A percentile compares a stretch with the other conserved stretches of the same genome.
Evolutionary conservation across 2,113 vertebrate genomes (phyloP).

Genomic region (Anser brachyrhynchus): DNA sequence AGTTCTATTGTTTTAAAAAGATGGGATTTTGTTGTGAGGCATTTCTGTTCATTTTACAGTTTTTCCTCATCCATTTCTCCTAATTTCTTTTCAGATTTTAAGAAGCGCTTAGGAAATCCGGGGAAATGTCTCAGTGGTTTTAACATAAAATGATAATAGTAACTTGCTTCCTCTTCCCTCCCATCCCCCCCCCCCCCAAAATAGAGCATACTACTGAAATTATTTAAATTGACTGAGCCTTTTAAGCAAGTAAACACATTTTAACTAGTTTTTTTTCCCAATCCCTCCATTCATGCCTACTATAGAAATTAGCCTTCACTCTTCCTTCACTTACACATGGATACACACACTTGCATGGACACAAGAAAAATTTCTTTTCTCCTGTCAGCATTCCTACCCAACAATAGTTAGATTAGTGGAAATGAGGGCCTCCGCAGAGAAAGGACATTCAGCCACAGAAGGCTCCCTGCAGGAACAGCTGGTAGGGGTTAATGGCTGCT

Average conservation of each 20-base stretch:
- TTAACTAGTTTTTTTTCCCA: conserved; percentile 98
- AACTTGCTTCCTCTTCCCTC: conserved; percentile 65
- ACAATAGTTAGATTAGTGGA: conserved; percentile 99
- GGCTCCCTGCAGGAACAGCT: conserved; percentile 99
- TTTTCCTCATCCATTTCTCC: background rate
- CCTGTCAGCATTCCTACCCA: conserved; percentile 99
- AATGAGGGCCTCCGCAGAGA: conserved; percentile 98
- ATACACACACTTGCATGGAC: conserved; percentile 99
- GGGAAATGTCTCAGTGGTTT: conserved; percentile 57
- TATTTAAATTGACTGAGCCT: conserved; percentile 87
- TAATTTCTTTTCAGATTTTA: background rate
- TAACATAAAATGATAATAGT: conserved; percentile 76
- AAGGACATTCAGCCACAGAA: conserved; percentile 99
- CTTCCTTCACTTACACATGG: conserved; percentile 99
- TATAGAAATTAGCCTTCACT: conserved; percentile 99
- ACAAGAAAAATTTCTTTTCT: conserved; percentile 99
- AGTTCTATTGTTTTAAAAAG: conserved; percentile 33
- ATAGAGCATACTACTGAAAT: conserved; percentile 80
- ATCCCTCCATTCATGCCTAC: conserved; percentile 95
- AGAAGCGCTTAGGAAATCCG: conserved; percentile 23
- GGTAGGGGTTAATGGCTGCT: conserved; percentile 99
- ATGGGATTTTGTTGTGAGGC: conserved; percentile 33
- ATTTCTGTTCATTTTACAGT: conserved; percentile 42
- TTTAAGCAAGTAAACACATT: conserved; percentile 91
- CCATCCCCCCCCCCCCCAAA: conserved; percentile 45